phyloP scores from a whole-genome alignment of 2,113 vertebrate species.

The Centropus bengalensis region DNA sequence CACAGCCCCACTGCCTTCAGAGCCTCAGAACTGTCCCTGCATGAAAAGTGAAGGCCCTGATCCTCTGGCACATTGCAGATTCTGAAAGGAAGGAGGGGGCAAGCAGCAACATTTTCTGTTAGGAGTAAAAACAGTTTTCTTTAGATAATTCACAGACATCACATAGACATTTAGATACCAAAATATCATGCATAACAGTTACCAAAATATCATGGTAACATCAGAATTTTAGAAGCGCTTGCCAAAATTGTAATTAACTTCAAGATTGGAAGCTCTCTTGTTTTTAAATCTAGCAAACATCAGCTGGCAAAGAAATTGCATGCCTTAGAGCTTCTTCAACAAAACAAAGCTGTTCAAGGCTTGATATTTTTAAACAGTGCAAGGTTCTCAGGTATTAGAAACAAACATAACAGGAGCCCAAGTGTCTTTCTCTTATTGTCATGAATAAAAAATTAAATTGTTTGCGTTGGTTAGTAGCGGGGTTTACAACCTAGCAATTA shows the following conservation, averaged over 20 bases:
- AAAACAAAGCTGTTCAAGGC: neutral
- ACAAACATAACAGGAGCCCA: neutral
- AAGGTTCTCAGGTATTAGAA: neutral
- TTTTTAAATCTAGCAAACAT: conserved; percentile 2
- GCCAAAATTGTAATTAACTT: neutral
- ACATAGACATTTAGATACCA: neutral
- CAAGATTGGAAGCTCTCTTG: neutral
- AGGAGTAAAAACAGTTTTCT: neutral
- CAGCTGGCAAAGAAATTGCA: conserved; percentile 1
- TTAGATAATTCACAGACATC: neutral
- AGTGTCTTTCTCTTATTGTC: neutral
- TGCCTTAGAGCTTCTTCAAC: conserved; percentile 8
- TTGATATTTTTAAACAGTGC: conserved; percentile 17
- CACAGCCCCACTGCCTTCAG: neutral
- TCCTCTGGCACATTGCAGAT: neutral
- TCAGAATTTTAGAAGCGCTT: neutral
- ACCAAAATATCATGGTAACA: neutral
- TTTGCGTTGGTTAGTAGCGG: neutral
- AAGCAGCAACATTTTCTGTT: neutral
- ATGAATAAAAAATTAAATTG: neutral
- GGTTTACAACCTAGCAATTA: neutral
- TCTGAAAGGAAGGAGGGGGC: neutral
- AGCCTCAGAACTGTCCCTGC: neutral
- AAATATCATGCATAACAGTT: too few species aligned
- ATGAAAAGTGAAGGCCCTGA: neutral